Conservation (phyloP, 2,113 vertebrate species). For the Thamnophis sirtalis region DNA sequence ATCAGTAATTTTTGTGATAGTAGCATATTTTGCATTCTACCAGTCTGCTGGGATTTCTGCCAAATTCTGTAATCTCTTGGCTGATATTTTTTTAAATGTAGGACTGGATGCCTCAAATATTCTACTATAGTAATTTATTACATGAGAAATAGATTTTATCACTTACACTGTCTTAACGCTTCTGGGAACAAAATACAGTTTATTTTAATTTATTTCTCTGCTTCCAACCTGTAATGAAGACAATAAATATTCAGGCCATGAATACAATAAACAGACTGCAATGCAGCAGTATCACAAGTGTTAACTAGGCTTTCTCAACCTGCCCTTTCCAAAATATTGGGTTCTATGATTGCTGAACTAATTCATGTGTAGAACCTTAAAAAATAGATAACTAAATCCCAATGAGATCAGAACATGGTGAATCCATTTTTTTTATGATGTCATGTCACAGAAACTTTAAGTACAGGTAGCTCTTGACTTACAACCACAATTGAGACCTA, state of each 20-base stretch:
- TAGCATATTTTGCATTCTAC: background rate
- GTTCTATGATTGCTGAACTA: background rate
- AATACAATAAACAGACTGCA: background rate
- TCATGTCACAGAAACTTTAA: background rate
- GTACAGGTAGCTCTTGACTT: background rate
- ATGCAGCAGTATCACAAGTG: background rate
- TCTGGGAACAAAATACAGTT: background rate
- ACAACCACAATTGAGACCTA: background rate
- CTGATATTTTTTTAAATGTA: background rate
- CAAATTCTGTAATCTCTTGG: background rate
- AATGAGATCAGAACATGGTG: background rate
- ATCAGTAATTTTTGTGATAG: background rate
- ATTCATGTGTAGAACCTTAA: background rate
- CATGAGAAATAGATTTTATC: background rate
- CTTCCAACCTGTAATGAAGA: background rate
- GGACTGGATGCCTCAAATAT: background rate
- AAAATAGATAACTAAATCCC: background rate
- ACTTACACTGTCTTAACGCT: background rate
- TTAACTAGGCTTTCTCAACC: background rate
- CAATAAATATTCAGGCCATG: background rate
- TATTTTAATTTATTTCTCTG: background rate
- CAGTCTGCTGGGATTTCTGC: background rate
- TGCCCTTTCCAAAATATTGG: background rate
- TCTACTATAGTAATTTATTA: background rate
- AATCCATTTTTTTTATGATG: background rate